Evolutionary conservation across 2,888 invertebrate species (phyloP), one percentile per base, ranked within the genome.

Genomic region (Chorisops tibialis): DNA sequence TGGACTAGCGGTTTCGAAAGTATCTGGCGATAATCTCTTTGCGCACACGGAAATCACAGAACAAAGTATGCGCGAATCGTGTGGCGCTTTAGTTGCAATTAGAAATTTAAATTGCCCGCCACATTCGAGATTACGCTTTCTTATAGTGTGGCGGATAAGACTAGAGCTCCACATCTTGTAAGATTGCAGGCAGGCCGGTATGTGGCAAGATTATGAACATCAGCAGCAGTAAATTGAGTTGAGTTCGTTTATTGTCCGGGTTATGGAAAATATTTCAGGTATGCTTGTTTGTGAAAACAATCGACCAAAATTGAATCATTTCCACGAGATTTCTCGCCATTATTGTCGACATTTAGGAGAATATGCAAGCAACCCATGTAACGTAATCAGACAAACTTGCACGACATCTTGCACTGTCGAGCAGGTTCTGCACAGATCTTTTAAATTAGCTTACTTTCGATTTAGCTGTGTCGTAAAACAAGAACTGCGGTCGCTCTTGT

Each of bases 41-140:
- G 35, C 43, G 24, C 37, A 41, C 18, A 16, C 30, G 48, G 45
- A 22, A 50, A 58, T 39, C 39, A 39, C 12, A 39, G 12, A 5
- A 16, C 39, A 39, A n/a, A 39, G 39, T 39, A 39, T 16, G 39
- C 16, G n/a, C 39, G 16, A 39, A n/a, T 39, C 16, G 49, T 39
- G 58, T 45, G 47, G 45, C 60, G 18, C 48, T 47, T 63, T 63
- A 60, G 52, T 59, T 54, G 58, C 61, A 50, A 63, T 63, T 63
- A 63, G 49, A 63, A 63, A 63, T 63, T 61, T 59, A 63, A 63
- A 63, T 63, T 52, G 59, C 35, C 37, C 14, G n/a, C 56, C 45
- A n/a, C 43, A 45, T 56, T 43, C 24, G 30, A 41, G 43, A 30
- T 54, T 35, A 35, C 39, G 9, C 30, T 30, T 7, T 30, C 9